Percentiles rank a stretch among this genome's conserved stretches.
phyloP scores from a whole-genome alignment of 2,888 invertebrate genomes.

The Epiperipatus broadwayi region DNA sequence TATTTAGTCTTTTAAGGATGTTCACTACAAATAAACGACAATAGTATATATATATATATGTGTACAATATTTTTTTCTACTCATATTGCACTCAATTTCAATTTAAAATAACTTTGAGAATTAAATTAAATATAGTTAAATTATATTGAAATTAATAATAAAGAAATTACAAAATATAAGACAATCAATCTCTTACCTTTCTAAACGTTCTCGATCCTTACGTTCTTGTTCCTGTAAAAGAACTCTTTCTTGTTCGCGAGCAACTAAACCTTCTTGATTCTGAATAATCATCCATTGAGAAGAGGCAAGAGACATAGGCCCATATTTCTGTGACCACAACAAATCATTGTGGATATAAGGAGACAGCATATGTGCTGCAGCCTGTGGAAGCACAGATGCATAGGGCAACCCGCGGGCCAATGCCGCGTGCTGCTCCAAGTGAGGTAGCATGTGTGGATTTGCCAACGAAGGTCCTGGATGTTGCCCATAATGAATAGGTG shows the following conservation, averaged over 20 bases:
- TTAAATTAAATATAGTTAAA: too few relatives aligned
- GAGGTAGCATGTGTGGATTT: slow-evolving; percentile 12
- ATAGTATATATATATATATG: too few relatives aligned
- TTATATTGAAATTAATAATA: too few relatives aligned
- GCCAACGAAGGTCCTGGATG: slow-evolving; percentile 4
- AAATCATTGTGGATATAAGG: slow-evolving; percentile 20
- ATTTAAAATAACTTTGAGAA: too few relatives aligned
- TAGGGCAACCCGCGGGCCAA: slow-evolving; percentile 7
- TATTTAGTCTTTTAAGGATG: too few relatives aligned
- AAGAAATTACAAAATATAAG: too few relatives aligned
- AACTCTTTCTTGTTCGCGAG: slow-evolving; percentile 7
- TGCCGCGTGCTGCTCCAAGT: slow-evolving; percentile 10
- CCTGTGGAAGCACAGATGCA: too few relatives aligned
- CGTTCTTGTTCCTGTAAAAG: slow-evolving; percentile 17
- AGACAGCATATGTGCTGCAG: slow-evolving; percentile 1
- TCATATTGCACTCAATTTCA: too few relatives aligned
- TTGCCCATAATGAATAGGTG: slow-evolving; percentile 1
- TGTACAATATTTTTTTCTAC: too few relatives aligned
- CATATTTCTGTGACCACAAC: slow-evolving; percentile 27
- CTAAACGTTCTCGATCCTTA: slow-evolving; percentile 14
- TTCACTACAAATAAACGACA: too few relatives aligned
- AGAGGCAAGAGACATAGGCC: slow-evolving; percentile 22
- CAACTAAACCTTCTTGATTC: slow-evolving; percentile 25
- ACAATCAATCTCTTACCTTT: slow-evolving; percentile 16
- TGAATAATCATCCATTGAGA: slow-evolving; percentile 25